phyloP scores from a whole-genome alignment of 1,140 invertebrate genomes.

The Semibalanus balanoides region DNA sequence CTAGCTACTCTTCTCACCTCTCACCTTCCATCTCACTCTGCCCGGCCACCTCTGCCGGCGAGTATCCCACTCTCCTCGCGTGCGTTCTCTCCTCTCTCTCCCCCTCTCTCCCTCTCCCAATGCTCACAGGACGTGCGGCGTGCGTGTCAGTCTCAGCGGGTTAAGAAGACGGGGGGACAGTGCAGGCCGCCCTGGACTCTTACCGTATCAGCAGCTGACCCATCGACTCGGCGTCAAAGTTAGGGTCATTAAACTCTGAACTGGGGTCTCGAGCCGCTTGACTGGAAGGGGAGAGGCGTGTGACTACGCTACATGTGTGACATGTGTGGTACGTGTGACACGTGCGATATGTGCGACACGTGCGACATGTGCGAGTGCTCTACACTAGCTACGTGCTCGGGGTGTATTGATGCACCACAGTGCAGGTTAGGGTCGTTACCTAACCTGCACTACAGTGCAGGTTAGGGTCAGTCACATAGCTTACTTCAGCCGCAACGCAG shows the following conservation, averaged over 20 bases:
- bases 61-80: not conserved
- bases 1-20: too few species aligned
- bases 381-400: too few species aligned
- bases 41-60: too few species aligned
- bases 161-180: not conserved
- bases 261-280: not conserved
- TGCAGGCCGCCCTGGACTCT: not conserved
- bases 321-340: too few species aligned
- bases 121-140: not conserved
- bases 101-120: not conserved
- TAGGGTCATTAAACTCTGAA: not conserved
- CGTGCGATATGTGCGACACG: too few species aligned
- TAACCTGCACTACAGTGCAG: too few species aligned
- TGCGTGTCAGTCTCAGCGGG: not conserved
- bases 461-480: too few species aligned
- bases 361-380: too few species aligned
- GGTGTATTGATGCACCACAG: too few species aligned
- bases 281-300: not conserved
- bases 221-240: not conserved
- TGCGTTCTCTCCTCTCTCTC: not conserved
- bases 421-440: too few species aligned
- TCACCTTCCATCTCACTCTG: too few species aligned
- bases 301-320: not conserved
- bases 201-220: not conserved
- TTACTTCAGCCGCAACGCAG: too few species aligned